Percentiles rank a stretch among this genome's conserved stretches.
Conservation (phyloP, 2,113 vertebrate species). For the Todiramphus saurophagus region DNA sequence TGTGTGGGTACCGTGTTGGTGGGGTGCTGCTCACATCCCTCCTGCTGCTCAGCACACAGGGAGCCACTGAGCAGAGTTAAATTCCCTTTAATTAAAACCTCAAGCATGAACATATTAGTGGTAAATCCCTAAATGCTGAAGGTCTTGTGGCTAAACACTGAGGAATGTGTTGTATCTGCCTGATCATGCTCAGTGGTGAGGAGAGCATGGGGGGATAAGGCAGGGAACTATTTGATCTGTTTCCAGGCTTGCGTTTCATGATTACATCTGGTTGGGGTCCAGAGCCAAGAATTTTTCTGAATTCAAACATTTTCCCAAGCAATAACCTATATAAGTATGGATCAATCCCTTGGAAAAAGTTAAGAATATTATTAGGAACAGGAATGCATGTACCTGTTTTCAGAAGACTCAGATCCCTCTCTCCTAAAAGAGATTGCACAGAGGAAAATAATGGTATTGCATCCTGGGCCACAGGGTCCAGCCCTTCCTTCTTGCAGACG, state of each 20-base stretch:
- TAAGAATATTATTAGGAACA: neutral
- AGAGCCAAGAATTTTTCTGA: neutral
- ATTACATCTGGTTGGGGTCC: neutral
- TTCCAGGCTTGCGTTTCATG: neutral
- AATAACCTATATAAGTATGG: neutral
- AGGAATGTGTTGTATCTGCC: constrained; percentile 11
- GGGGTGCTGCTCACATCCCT: neutral
- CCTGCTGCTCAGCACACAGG: rapidly evolving
- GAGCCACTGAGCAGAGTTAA: neutral
- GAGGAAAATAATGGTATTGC: rapidly evolving
- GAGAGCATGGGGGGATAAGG: rapidly evolving
- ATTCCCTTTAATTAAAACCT: constrained; percentile 1
- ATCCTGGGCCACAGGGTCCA: neutral
- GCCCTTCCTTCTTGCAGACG: neutral
- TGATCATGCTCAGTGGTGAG: neutral
- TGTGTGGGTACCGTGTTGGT: neutral
- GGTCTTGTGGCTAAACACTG: neutral
- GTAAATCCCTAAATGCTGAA: neutral
- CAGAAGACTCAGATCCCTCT: neutral
- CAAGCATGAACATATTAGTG: neutral
- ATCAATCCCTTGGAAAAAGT: neutral
- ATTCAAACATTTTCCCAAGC: neutral
- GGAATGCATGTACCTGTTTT: neutral
- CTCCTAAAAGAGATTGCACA: neutral
- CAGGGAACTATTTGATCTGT: neutral